phyloP scores from a whole-genome alignment of 2,888 invertebrate genomes.

The Rhagium mordax region DNA sequence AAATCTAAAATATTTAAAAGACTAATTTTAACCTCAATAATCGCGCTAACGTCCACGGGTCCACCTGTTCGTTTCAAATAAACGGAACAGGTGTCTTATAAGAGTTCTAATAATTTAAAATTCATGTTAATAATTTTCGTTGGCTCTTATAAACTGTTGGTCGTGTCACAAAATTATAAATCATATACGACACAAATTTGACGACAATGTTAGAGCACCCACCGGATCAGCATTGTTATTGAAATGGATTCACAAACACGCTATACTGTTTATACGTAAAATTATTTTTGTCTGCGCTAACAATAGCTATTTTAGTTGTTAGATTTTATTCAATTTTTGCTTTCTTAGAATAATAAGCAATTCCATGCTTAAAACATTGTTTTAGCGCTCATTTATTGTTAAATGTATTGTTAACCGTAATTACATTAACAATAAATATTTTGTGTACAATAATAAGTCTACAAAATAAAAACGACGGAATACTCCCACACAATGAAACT shows the following conservation, averaged over 20 bases:
- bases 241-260: background rate
- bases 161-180: background rate
- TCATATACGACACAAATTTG: background rate
- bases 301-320: background rate
- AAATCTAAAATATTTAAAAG: background rate
- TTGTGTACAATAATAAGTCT: background rate
- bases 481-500: background rate
- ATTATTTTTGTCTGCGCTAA: constrained; percentile 6
- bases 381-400: background rate
- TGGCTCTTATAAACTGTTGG: background rate
- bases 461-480: background rate
- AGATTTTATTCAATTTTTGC: background rate
- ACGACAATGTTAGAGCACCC: background rate
- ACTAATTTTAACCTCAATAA: background rate
- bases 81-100: constrained; percentile 18
- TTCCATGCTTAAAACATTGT: background rate
- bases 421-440: background rate
- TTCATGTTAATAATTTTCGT: constrained; percentile 1
- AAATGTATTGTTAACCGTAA: background rate
- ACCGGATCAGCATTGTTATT: background rate
- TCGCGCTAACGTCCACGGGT: constrained; percentile 2
- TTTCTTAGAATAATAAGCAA: background rate
- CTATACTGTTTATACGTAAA: background rate
- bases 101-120: background rate
- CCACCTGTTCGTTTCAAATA: constrained; percentile 17